Conservation (phyloP, 2,797 vertebrate species). For the Brachyrhaphis roseni region DNA sequence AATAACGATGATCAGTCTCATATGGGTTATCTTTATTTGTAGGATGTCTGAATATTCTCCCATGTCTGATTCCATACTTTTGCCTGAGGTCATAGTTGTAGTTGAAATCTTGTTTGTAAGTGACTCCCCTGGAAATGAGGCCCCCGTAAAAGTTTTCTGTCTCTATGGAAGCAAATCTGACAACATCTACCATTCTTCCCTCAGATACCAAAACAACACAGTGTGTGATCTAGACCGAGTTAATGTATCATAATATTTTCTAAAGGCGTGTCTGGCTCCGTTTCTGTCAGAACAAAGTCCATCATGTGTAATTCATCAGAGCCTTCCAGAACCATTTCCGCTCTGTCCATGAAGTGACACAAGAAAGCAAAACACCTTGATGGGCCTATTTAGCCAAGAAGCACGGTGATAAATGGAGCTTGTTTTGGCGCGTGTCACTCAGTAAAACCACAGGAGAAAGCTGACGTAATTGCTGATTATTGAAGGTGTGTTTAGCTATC, state of each 20-base stretch:
- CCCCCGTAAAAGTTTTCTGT: constrained; percentile 39
- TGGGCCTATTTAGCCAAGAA: constrained; percentile 10
- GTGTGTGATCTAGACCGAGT: constrained; percentile 49
- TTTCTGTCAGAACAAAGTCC: constrained; percentile 66
- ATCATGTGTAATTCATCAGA: constrained; percentile 60
- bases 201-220: constrained; percentile 39
- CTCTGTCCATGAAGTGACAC: constrained; percentile 38
- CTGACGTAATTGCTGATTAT: constrained; percentile 48
- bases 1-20: neutral
- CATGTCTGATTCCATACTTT: neutral
- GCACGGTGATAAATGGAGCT: constrained; percentile 24
- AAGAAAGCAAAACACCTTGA: constrained; percentile 14
- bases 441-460: constrained; percentile 35
- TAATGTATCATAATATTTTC: constrained; percentile 76
- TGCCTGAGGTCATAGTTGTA: neutral
- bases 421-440: constrained; percentile 32
- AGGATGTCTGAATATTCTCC: neutral
- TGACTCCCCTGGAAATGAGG: constrained; percentile 17
- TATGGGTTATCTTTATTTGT: neutral
- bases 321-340: constrained; percentile 29
- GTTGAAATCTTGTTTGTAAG: neutral
- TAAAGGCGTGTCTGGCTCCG: constrained; percentile 74
- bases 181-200: constrained; percentile 50
- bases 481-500: constrained; percentile 57
- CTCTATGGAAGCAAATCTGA: constrained; percentile 56